Percentiles rank a stretch among this genome's conserved stretches.
Evolutionary conservation across 1,140 invertebrate species (phyloP).

Genomic region (Eriosoma lanigerum): DNA sequence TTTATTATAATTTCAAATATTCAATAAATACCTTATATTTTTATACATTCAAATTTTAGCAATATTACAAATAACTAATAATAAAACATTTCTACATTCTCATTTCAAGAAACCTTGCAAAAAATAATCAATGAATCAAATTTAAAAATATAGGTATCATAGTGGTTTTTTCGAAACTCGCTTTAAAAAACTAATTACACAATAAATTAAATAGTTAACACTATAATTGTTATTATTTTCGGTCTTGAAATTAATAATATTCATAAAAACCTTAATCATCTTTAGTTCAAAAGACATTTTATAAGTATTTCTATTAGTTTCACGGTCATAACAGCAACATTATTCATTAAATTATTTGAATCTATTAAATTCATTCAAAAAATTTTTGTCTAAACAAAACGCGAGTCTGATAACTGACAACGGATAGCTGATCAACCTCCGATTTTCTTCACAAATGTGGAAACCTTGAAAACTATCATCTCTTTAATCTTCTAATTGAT

Average conservation of each 20-base stretch:
- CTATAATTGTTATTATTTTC: conserved; percentile 8
- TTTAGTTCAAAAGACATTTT: neutral
- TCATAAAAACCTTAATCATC: neutral
- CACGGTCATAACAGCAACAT: too few species aligned
- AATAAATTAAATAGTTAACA: conserved; percentile 6
- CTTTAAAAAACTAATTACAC: conserved; percentile 15
- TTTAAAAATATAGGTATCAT: neutral
- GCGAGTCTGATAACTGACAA: neutral
- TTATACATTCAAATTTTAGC: too few species aligned
- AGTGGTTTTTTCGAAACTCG: conserved; percentile 3
- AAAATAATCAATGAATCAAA: neutral
- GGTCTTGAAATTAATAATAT: conserved; percentile 16
- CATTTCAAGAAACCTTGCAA: neutral
- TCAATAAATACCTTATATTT: too few species aligned
- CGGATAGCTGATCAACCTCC: neutral
- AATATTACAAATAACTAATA: neutral
- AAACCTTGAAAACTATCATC: conserved; percentile 36
- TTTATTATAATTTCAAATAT: too few species aligned
- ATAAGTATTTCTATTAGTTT: neutral
- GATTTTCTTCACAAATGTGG: conserved; percentile 1
- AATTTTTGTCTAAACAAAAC: neutral
- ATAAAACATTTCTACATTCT: neutral
- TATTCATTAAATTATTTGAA: too few species aligned
- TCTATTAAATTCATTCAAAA: too few species aligned
- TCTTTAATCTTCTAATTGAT: conserved; percentile 24